Conservation (phyloP, 2,113 vertebrate genomes). For the Gallinago jamesoni region DNA sequence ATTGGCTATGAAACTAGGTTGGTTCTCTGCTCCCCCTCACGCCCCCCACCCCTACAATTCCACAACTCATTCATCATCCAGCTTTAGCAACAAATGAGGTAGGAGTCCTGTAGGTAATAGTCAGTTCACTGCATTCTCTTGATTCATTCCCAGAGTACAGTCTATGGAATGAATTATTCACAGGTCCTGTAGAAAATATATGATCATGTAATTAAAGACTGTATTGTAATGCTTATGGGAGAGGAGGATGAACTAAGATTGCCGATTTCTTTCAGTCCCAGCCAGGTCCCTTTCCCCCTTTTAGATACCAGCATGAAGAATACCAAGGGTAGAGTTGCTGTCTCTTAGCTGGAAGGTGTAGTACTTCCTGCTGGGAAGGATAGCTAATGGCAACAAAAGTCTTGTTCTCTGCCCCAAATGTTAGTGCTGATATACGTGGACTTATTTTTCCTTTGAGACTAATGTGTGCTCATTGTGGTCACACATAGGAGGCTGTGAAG, state of each 20-base stretch:
- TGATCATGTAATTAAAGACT: constrained; percentile 32
- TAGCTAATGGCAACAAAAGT: neutral
- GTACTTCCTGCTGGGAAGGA: neutral
- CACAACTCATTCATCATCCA: neutral
- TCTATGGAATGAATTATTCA: constrained; percentile 21
- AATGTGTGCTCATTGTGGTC: neutral
- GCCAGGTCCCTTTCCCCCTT: neutral
- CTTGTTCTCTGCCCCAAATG: neutral
- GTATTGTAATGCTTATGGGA: neutral
- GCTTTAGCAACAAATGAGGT: constrained; percentile 12
- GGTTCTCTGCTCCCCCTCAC: neutral
- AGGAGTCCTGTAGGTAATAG: constrained; percentile 13
- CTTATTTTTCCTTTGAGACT: neutral
- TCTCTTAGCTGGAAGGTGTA: neutral
- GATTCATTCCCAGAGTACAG: neutral
- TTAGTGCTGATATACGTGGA: neutral
- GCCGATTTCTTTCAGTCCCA: neutral
- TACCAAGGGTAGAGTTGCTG: neutral
- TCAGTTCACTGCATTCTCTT: neutral
- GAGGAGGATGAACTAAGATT: neutral
- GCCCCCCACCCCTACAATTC: neutral
- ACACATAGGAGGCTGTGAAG: neutral
- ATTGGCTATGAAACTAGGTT: neutral
- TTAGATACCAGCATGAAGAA: neutral
- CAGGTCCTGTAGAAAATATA: constrained; percentile 17